Base-by-base conservation (phyloP, 2,113 vertebrate species). In the Sinocyclocheilus anshuiensis region DNA sequence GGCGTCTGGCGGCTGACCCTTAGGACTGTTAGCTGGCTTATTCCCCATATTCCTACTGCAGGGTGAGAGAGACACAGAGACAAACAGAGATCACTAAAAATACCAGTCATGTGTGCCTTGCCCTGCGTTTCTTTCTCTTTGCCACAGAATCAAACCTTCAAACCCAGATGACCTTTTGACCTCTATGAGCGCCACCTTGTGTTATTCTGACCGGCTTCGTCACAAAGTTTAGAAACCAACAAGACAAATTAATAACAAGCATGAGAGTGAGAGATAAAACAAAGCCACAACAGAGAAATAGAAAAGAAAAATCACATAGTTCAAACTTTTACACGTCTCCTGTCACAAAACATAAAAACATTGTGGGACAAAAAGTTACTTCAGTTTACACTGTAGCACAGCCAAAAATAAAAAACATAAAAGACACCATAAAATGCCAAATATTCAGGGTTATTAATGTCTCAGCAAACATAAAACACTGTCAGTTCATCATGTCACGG, bases 21-120 rank as follows among this genome's bases (percentile, higher is more conserved):
- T 97, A 92, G 96, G 96, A 0, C 97, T 95, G 39, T 96, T 95
- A 22, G 93, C 97, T 0, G 95, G 95, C 92, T 98, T 99, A 92
- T 96, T 96, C 13, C 95, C 94, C 83, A 97, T 91, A 1, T 91
- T 97, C 95, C 96, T 96, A 94, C 45, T 93, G 90, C 67, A 86
- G 63, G 80, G 26, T 69, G 84, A 90, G 87, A 79, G 59, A 77
- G 18, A 85, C 15, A 50, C 10, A 72, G 48, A 75, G 29, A 75
- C 22, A 81, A 22, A 53, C 18, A 85, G 85, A 90, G 89, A 72
- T 65, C 45, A 65, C 59, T 81, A 24, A 65, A 81, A 45, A 26
- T 13, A 81, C 39, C 39, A 11, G 33, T 42, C 6, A 15, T 16
- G 77, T 42, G 33, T 42, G 33, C 61, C 33, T 15, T 12, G 20